Evolutionary conservation across 2,797 vertebrate genomes (phyloP).

Genomic region (Urosaurus nigricauda): DNA sequence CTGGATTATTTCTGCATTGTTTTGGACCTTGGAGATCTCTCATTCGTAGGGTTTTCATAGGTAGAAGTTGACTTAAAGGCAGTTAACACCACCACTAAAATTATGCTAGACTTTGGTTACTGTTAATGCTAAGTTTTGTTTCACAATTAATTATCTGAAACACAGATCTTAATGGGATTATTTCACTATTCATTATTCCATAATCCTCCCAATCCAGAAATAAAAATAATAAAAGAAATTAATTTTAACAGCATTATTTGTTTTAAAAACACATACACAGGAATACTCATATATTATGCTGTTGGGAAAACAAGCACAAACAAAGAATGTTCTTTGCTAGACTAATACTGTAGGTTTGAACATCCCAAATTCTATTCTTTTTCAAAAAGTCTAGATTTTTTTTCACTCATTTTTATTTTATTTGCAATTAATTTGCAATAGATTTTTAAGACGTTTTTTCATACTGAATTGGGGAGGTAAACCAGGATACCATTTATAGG

Average conservation of each 20-base stretch:
- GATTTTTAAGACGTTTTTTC: not conserved
- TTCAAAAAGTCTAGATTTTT: not conserved
- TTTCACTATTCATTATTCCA: not conserved
- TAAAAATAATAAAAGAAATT: conserved; percentile 1
- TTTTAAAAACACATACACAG: no score
- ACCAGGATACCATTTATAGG: not conserved
- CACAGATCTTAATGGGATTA: not conserved
- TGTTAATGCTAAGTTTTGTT: not conserved
- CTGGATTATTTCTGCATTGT: no score
- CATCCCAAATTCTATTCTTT: not conserved
- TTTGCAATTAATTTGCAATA: no score
- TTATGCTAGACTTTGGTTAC: not conserved
- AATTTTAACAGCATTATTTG: no score
- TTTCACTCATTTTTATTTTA: no score
- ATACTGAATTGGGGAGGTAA: not conserved
- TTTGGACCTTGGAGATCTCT: no score
- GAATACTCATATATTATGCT: not conserved
- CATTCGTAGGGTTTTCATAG: no score
- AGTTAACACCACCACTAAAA: no score
- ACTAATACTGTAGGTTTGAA: not conserved
- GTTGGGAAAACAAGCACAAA: not conserved
- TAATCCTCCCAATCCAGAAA: not conserved
- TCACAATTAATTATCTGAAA: not conserved
- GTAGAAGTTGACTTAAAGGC: no score
- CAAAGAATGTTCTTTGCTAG: not conserved